Evolutionary conservation across 2,888 invertebrate species (phyloP), one percentile per base, ranked within the genome.

Genomic region (Drosophila mercatorum): DNA sequence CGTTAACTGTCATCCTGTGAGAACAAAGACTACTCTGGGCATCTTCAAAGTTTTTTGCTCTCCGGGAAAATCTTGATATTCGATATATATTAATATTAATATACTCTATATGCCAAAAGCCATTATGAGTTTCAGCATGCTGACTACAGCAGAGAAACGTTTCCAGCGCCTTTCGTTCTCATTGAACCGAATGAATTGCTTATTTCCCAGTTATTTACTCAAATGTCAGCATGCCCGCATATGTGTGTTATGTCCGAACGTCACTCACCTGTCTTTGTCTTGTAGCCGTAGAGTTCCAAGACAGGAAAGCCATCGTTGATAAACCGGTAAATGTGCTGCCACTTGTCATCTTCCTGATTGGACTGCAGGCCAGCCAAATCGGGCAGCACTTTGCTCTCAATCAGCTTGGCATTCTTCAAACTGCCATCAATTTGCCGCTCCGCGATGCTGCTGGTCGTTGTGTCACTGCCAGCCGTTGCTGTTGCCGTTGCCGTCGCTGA

Each of bases 291-390:
- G 26, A 92, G 79, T 62, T 92, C 92, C 75, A 92, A 83, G 58
- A 92, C 91, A 7, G 92, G 91, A 75, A 92, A 87, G 40, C 93
- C 92, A 72, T 92, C 92, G 65, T 92, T 92, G 80, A 92, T 85
- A 75, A 92, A 92, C 61, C 90, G 92, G 58, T 87, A 82, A 65
- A 91, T 89, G 44, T 92, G 92, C 71, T 91, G 92, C 91, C 91
- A 92, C 70, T 92, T 91, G 43, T 92, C 92, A 66, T 92, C 92
- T 64, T 91, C 90, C 78, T 75, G 84, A 61, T 74, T 81, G 68
- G 73, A 75, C 41, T 80, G 81, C 69, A 83, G 78, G 64, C 75
- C 84, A 12, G 73, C 74, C 66, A 92, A 81, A 70, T 92, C 92
- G 72, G 92, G 92, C 81, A 92, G 90, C 63, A 91, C 83, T 86